Evolutionary conservation across 2,797 vertebrate genomes (phyloP).

Genomic region (Fistularia tabacaria): DNA sequence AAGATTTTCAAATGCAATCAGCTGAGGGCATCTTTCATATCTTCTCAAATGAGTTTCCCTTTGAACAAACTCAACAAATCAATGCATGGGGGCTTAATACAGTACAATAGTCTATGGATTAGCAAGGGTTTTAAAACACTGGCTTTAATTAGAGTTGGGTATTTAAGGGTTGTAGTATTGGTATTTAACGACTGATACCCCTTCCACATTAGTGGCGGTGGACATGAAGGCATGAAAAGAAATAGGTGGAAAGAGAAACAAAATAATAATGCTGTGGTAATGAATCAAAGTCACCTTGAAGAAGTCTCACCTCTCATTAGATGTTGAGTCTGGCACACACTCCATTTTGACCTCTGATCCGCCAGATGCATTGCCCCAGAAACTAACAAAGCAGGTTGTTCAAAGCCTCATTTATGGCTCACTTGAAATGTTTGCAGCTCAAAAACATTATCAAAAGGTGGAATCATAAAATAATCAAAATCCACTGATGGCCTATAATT

Average conservation of each 20-base stretch:
- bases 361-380: constrained; percentile 32
- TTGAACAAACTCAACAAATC: constrained; percentile 62
- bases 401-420: constrained; percentile 14
- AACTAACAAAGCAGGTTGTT: constrained; percentile 37
- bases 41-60: constrained; percentile 61
- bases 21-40: constrained; percentile 51
- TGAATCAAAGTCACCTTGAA: constrained; percentile 70
- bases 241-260: constrained; percentile 11
- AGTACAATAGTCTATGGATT: constrained; percentile 70
- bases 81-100: constrained; percentile 57
- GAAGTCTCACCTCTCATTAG: constrained; percentile 59
- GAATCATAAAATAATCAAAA: too few relatives aligned
- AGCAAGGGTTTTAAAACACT: constrained; percentile 68
- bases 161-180: constrained; percentile 38
- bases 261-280: constrained; percentile 34
- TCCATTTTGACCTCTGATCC: constrained; percentile 37
- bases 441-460: constrained; percentile 5
- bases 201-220: constrained; percentile 10
- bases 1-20: constrained; percentile 24
- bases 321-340: constrained; percentile 36
- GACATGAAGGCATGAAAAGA: constrained; percentile 11
- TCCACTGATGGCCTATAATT: too few relatives aligned
- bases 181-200: constrained; percentile 10
- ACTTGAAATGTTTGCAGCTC: constrained; percentile 12
- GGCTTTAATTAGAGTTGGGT: constrained; percentile 66